Percentiles rank a stretch among this genome's conserved stretches.
These are phyloP conservation scores for Zaprionus capensis DNA, from an alignment of 1,140 invertebrate species.

Conservation along the genomic window DNA sequence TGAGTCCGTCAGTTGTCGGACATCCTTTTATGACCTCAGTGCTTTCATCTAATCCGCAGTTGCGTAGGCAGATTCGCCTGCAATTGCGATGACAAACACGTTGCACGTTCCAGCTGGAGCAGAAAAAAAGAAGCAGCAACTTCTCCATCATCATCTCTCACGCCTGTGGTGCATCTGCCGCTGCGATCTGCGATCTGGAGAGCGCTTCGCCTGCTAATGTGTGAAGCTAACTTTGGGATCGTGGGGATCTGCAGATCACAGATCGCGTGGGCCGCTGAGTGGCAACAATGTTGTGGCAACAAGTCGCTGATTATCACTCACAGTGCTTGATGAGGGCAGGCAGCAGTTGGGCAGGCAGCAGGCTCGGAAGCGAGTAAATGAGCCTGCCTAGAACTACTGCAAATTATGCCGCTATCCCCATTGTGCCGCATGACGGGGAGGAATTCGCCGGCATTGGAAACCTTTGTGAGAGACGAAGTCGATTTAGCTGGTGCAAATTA, in stretches of 20 bases:
- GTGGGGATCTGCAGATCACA: slow-evolving; percentile 3
- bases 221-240: slow-evolving; percentile 43
- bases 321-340: slow-evolving; percentile 45
- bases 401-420: slow-evolving; percentile 60
- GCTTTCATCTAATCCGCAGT: slow-evolving; percentile 47
- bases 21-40: slow-evolving; percentile 37
- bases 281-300: slow-evolving; percentile 64
- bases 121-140: neutral
- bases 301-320: slow-evolving; percentile 62
- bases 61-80: slow-evolving; percentile 52
- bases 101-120: slow-evolving; percentile 25
- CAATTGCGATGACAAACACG: slow-evolving; percentile 65
- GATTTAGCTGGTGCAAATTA: slow-evolving; percentile 63
- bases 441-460: slow-evolving; percentile 52
- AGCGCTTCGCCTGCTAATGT: slow-evolving; percentile 63
- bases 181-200: slow-evolving; percentile 45
- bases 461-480: slow-evolving; percentile 35
- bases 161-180: slow-evolving; percentile 64
- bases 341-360: neutral
- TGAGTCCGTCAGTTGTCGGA: slow-evolving; percentile 17
- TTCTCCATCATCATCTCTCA: slow-evolving; percentile 47
- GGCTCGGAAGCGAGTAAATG: slow-evolving; percentile 31
- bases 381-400: slow-evolving; percentile 40
- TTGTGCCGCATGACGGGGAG: slow-evolving; percentile 61
- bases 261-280: slow-evolving; percentile 56